Percentiles rank a stretch among this genome's conserved stretches.
phyloP scores from a whole-genome alignment of 2,888 invertebrate genomes.

The Trissolcus brochymenae region DNA sequence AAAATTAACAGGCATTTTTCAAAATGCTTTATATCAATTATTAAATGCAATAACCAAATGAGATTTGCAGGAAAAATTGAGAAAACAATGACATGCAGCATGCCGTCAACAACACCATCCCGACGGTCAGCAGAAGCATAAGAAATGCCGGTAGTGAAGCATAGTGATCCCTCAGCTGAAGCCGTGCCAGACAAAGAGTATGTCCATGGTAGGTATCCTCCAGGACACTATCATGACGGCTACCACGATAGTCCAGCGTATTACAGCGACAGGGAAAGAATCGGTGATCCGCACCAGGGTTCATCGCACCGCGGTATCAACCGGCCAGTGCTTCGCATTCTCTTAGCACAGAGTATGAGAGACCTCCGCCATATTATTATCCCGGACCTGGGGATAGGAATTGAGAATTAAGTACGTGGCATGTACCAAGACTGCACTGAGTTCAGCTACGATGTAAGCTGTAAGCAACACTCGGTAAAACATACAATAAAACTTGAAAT shows the following conservation, averaged over 20 bases:
- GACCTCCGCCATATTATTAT: constrained; percentile 94
- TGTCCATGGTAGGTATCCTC: constrained; percentile 77
- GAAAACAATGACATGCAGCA: too few relatives aligned
- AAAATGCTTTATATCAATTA: too few relatives aligned
- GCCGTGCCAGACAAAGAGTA: constrained; percentile 73
- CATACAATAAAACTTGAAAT: constrained; percentile 43
- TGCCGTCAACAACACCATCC: too few relatives aligned
- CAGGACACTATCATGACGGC: constrained; percentile 72
- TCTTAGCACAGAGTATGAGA: constrained; percentile 89
- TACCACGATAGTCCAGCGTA: constrained; percentile 76
- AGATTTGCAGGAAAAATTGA: too few relatives aligned
- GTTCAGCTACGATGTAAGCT: constrained; percentile 74
- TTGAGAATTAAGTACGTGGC: constrained; percentile 76
- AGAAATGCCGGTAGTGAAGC: too few relatives aligned
- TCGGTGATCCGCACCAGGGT: constrained; percentile 74
- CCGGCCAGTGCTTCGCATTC: constrained; percentile 82
- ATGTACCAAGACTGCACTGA: constrained; percentile 73
- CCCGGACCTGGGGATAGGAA: constrained; percentile 84
- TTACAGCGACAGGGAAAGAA: constrained; percentile 73
- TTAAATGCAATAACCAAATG: too few relatives aligned
- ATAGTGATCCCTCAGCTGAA: too few relatives aligned
- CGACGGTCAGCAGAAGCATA: too few relatives aligned
- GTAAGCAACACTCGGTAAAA: constrained; percentile 71
- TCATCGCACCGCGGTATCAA: constrained; percentile 84
- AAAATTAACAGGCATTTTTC: too few relatives aligned